phyloP scores from a whole-genome alignment of 2,797 vertebrate species.

The Peromyscus melanophrys region DNA sequence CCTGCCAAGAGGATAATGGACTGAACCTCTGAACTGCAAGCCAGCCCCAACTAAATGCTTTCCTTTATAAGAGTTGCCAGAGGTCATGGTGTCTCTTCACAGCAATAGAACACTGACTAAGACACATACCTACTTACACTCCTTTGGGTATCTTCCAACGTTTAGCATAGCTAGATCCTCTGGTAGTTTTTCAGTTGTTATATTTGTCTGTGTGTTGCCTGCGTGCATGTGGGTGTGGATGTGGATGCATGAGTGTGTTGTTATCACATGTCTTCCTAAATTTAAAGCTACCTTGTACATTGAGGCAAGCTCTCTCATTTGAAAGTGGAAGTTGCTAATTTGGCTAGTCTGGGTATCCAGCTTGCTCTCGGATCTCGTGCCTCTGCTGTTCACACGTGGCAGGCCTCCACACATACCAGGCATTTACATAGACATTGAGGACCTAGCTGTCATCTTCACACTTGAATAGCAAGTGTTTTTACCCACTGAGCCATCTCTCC shows the following conservation, averaged over 20 bases:
- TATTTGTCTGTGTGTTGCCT: not conserved
- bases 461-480: not conserved
- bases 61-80: no score
- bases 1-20: not conserved
- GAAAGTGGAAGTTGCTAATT: not conserved
- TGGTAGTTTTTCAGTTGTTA: not conserved
- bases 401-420: not conserved
- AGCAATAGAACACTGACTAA: not conserved
- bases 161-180: not conserved
- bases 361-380: not conserved
- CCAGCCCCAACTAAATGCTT: not conserved
- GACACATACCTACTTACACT: not conserved
- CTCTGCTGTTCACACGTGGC: not conserved
- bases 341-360: not conserved
- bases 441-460: not conserved
- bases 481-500: not conserved
- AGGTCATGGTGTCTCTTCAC: not conserved
- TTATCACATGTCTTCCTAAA: not conserved
- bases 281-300: not conserved
- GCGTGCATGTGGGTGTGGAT: not conserved
- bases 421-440: not conserved
- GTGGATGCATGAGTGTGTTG: not conserved
- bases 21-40: not conserved
- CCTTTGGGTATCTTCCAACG: not conserved
- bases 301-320: not conserved